Evolutionary conservation across 2,113 vertebrate species (phyloP), one percentile per base, ranked within the genome.

Genomic region (Vimba vimba): DNA sequence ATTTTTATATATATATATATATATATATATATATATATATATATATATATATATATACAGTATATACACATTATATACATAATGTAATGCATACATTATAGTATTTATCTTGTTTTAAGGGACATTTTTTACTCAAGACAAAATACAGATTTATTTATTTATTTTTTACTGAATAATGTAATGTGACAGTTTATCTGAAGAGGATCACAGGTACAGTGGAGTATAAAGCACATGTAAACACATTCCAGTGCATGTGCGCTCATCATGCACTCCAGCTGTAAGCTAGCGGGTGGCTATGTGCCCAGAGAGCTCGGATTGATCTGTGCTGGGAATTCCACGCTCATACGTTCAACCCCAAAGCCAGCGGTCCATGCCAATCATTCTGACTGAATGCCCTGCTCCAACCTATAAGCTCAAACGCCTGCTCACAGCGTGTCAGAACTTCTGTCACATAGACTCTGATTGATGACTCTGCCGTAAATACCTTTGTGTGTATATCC

Each of bases 331-430:
- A 89, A 86, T 73, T 59, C 47, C 25, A 23, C 36, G 17, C 43
- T 66, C 39, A 66, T 52, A 86, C 50, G 64, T 75, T 30, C 64
- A 43, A 68, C 76, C 30, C 62, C 12, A 25, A 82, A 57, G 73
- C 64, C 73, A 86, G 59, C 12, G 60, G 79, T 64, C 69, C 45
- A 75, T 83, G 85, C 85, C 79, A 76, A 81, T 86, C 79, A 82
- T 75, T 82, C 25, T 75, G 45, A 45, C 23, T 62, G 57, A 25
- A 36, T 43, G n/a, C 21, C 66, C 76, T 15, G 30, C 30, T 21
- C 45, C 62, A 74, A 57, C 62, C 52, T 69, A 55, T 47, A 25
- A 62, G 52, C 73, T 79, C 25, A n/a, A 25, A 43, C 4, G 39
- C 21, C 84, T 60, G 85, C 43, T 79, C 33, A 68, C 60, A 71